Evolutionary conservation across 2,797 vertebrate genomes (phyloP), one percentile per base, ranked within the genome.

Genomic region (Sebastes hubbsi): DNA sequence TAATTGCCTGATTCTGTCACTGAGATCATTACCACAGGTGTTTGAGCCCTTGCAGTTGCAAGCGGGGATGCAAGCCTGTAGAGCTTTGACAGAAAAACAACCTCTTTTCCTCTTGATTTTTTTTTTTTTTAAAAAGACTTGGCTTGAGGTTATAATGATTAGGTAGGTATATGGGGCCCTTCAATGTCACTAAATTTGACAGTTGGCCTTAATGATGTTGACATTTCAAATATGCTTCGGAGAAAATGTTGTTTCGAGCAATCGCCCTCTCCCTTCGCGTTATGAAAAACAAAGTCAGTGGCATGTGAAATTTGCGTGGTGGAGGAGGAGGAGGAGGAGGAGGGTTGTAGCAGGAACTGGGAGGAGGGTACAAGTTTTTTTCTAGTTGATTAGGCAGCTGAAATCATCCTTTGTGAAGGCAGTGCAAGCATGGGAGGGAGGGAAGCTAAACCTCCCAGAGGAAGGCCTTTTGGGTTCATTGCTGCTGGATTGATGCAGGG

Each of bases 381-480:
- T 91, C 89, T 83, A 55, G 81, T 89, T 88, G 92, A 93, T 94
- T 92, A 94, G 84, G 85, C 89, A 85, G 91, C 88, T 93, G 91
- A 93, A 92, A 91, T 92, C 90, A 91, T 92, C 86, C 80, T 91
- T 87, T 88, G 90, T 92, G 90, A 92, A 84, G 75, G 84, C 79
- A 67, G 30, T 10, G 42, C 62, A 60, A 27, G 81, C 66, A 46
- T 69, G 22, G 59, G 78, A 81, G 77, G 67, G 77, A 80, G 80
- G 71, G 83, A 70, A 81, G 77, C 82, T 84, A 78, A 88, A 82
- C 80, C 78, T 89, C 89, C 86, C 88, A 65, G 65, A 89, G 88
- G 89, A 88, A 88, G 82, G 86, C 83, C 86, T 88, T 91, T 72
- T 77, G 88, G 90, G 88, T 91, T 92, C 86, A 87, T 72, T 69